These are phyloP conservation scores for Dolomedes plantarius DNA, from an alignment of 2,888 invertebrate species.

Conservation along the genomic window DNA sequence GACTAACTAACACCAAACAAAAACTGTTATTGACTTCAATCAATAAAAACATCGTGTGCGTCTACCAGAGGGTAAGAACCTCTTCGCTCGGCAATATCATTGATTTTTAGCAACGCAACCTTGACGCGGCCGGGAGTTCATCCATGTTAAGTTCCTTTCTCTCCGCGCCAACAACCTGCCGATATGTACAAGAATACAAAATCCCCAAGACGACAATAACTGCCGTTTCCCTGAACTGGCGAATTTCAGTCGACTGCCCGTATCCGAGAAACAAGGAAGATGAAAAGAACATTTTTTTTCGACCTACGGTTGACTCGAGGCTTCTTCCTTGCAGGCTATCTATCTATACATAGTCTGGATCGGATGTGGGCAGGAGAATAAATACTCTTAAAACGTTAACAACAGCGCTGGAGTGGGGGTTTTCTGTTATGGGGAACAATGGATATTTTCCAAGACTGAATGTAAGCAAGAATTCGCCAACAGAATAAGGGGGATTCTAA, in stretches of 20 bases:
- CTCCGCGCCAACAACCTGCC: not conserved
- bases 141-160: not conserved
- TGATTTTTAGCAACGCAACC: not conserved
- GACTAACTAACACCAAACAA: too few relatives aligned
- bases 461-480: too few relatives aligned
- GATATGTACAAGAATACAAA: not conserved
- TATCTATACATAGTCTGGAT: too few relatives aligned
- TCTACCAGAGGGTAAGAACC: not conserved
- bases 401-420: too few relatives aligned
- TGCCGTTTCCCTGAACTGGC: not conserved
- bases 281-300: too few relatives aligned
- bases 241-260: not conserved
- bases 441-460: too few relatives aligned
- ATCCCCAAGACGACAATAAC: not conserved
- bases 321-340: too few relatives aligned
- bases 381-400: too few relatives aligned
- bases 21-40: not conserved
- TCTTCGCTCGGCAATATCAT: not conserved
- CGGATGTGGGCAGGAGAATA: too few relatives aligned
- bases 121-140: not conserved
- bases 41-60: not conserved
- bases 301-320: too few relatives aligned
- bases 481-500: too few relatives aligned
- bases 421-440: too few relatives aligned
- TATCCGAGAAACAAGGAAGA: not conserved